Evolutionary conservation across 2,113 vertebrate species (phyloP).

Genomic region (Vireo altiloquus): DNA sequence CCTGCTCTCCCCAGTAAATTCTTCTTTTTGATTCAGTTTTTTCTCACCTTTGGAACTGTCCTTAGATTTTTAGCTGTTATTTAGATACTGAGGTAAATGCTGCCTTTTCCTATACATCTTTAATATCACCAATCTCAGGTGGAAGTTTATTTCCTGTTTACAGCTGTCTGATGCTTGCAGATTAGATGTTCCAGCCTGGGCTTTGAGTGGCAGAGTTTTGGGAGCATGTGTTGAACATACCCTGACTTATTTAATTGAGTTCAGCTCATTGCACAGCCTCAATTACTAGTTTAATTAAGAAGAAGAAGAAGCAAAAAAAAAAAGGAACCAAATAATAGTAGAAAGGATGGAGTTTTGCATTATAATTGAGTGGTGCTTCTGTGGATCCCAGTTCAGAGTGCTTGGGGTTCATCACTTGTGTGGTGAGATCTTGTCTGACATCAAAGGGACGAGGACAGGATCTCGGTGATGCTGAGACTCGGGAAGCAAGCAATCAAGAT

Average conservation of each 20-base stretch:
- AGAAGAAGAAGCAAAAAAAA: neutral
- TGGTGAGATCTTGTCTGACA: neutral
- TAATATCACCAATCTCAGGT: neutral
- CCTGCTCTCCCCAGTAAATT: fast-evolving
- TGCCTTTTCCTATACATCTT: neutral
- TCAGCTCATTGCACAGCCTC: neutral
- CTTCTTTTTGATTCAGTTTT: neutral
- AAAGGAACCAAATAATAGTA: neutral
- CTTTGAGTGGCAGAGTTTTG: neutral
- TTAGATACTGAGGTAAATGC: neutral
- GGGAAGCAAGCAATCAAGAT: neutral
- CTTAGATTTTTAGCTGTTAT: neutral
- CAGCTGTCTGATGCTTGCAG: neutral
- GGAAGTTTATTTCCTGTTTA: neutral
- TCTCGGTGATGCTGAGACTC: neutral
- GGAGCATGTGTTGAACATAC: neutral
- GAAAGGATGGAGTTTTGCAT: neutral
- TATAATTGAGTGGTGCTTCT: neutral
- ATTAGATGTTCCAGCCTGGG: neutral
- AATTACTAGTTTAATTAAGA: conserved; percentile 21
- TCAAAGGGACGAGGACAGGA: neutral
- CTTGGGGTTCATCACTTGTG: neutral
- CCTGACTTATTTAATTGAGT: conserved; percentile 17
- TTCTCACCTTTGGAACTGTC: neutral
- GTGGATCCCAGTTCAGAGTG: neutral